Evolutionary conservation across 2,888 invertebrate genomes (phyloP).

Genomic region (Caenorhabditis macrosperma): DNA sequence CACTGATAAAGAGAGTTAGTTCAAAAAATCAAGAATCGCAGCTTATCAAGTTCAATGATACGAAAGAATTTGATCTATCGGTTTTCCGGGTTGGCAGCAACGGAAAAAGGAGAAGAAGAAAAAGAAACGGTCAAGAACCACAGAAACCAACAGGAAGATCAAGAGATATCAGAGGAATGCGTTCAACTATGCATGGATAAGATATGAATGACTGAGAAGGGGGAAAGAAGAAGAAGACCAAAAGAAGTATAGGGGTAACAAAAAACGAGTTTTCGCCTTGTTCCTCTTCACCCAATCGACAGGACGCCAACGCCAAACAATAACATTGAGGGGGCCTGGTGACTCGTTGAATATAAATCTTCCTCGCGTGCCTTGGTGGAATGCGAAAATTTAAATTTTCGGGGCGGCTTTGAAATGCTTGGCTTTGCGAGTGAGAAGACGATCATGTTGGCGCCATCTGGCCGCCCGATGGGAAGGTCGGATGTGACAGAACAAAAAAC

Average conservation of each 20-base stretch:
- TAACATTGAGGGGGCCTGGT: conserved; percentile 5
- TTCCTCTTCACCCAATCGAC: not conserved
- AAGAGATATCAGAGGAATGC: conserved; percentile 31
- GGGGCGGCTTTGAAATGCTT: not conserved
- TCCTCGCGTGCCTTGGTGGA: not conserved
- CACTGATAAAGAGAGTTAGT: conserved; percentile 10
- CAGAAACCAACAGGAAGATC: conserved; percentile 6
- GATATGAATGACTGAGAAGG: conserved; percentile 31
- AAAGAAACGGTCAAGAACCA: not conserved
- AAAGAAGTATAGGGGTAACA: conserved; percentile 1
- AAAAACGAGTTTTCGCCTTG: conserved; percentile 1
- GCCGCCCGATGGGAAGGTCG: conserved; percentile 43
- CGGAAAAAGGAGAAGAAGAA: too few relatives aligned
- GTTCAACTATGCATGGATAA: conserved; percentile 9
- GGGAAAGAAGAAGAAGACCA: conserved; percentile 6
- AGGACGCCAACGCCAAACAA: conserved; percentile 6
- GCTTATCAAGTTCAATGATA: not conserved
- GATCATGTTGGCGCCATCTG: conserved; percentile 52
- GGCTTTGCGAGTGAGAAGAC: conserved; percentile 4
- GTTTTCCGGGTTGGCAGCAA: too few relatives aligned
- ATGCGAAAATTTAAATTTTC: conserved; percentile 25
- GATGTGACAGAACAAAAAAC: conserved; percentile 8
- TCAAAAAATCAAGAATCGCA: conserved; percentile 10
- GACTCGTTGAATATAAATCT: conserved; percentile 15
- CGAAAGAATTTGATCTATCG: not conserved